A percentile compares a stretch with the other conserved stretches of the same genome.
Evolutionary conservation across 2,113 vertebrate species (phyloP).

Genomic region (Pseudorectes ferrugineus): DNA sequence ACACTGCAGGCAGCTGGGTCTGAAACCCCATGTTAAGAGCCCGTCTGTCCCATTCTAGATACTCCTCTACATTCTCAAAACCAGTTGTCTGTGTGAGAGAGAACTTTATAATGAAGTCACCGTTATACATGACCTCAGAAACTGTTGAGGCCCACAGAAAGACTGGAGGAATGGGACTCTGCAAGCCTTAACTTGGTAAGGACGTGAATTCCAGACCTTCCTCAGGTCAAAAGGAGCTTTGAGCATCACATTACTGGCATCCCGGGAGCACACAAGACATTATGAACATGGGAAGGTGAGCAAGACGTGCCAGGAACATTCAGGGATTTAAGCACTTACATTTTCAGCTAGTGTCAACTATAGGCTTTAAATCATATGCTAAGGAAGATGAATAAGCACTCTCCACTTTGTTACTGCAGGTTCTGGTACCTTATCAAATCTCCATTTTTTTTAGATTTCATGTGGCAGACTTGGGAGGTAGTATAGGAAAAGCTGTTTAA

Average conservation of each 20-base stretch:
- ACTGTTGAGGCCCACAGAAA: rapidly evolving
- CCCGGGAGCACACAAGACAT: neutral
- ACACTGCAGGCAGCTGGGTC: neutral
- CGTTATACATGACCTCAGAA: neutral
- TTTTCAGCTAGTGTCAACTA: neutral
- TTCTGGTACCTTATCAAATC: neutral
- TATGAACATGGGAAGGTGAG: neutral
- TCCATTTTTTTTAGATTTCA: neutral
- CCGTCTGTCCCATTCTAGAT: neutral
- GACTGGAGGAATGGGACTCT: neutral
- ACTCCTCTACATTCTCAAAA: neutral
- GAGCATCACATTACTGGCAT: neutral
- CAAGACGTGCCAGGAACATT: neutral
- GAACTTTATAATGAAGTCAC: neutral
- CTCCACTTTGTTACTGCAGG: neutral
- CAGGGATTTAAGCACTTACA: neutral
- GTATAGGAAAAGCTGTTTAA: neutral
- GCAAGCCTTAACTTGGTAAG: neutral
- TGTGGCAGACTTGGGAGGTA: neutral
- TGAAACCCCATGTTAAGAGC: rapidly evolving
- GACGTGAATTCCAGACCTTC: neutral
- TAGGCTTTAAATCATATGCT: neutral
- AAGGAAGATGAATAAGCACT: neutral
- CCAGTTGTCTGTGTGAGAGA: neutral
- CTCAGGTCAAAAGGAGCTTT: neutral